Percentiles rank a stretch among this genome's conserved stretches.
These are phyloP conservation scores for Lagria hirta DNA, from an alignment of 2,888 invertebrate species.

Conservation along the genomic window DNA sequence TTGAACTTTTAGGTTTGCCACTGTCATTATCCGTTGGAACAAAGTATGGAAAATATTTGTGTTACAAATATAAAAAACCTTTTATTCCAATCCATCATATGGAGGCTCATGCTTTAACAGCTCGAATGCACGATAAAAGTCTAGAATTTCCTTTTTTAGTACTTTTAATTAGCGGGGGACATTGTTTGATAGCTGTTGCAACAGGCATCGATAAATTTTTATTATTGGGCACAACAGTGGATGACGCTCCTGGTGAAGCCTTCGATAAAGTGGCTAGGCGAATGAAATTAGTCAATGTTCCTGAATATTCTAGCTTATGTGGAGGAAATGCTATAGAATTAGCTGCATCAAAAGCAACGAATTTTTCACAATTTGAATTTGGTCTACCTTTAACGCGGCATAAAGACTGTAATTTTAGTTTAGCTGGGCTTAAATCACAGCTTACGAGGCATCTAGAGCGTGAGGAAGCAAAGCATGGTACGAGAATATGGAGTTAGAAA, in stretches of 20 bases:
- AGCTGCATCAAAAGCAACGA: slow-evolving; percentile 69
- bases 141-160: slow-evolving; percentile 87
- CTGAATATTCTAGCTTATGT: slow-evolving; percentile 69
- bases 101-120: slow-evolving; percentile 96
- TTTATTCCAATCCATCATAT: slow-evolving; percentile 97
- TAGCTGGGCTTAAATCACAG: slow-evolving; percentile 77
- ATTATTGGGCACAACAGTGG: slow-evolving; percentile 75
- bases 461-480: slow-evolving; percentile 63
- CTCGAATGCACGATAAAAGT: slow-evolving; percentile 68
- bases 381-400: slow-evolving; percentile 64
- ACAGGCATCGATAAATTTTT: slow-evolving; percentile 73
- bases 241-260: slow-evolving; percentile 92
- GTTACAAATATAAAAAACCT: slow-evolving; percentile 68
- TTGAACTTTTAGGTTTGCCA: slow-evolving; percentile 64
- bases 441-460: slow-evolving; percentile 57
- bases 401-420: slow-evolving; percentile 88
- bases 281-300: slow-evolving; percentile 77
- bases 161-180: slow-evolving; percentile 90
- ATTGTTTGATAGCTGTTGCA: slow-evolving; percentile 79
- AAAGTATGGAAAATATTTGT: slow-evolving; percentile 77
- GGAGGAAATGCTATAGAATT: slow-evolving; percentile 87
- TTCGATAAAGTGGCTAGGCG: slow-evolving; percentile 90
- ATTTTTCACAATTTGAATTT: slow-evolving; percentile 67
- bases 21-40: slow-evolving; percentile 79
- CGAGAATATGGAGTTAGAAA: too few species aligned